Base-by-base conservation (phyloP, 2,113 vertebrate species). In the Mesembrinibis cayennensis region DNA sequence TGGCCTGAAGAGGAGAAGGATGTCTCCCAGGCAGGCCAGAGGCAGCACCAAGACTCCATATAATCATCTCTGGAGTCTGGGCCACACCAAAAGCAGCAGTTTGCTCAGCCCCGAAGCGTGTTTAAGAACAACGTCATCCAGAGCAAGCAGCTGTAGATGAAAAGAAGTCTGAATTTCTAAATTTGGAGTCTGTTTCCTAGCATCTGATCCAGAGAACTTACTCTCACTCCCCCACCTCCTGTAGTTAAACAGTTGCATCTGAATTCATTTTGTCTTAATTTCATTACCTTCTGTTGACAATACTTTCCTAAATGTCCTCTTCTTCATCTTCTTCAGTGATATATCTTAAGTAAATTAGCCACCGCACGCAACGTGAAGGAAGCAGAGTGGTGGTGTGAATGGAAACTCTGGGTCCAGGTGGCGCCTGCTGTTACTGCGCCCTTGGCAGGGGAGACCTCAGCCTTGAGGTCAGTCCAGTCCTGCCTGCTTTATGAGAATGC, bases 11-110 rank as follows among this genome's bases (percentile, higher is more conserved):
- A 44, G 63, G 73, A 26, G 34, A 7, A 22, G 16, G 34, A 1
- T n/a, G 3, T 16, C 66, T 56, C 87, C 21, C 18, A 22, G 38
- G 30, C 18, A 71, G 65, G 27, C 14, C 40, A 56, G 49, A 63
- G 7, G 21, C 32, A 56, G 47, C 27, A 8, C 3, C 18, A 49
- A 10, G 32, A 8, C 32, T 63, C 38, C 6, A 0, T 4, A 2
- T 10, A 58, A 17, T 38, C 2, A 3, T 15, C 6, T 52, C 59
- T 47, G 15, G 20, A 34, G 50, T 22, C 32, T 14, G 34, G 38
- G 29, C 45, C 30, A 1, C 26, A 12, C 66, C 42, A 38, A 47
- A 82, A 83, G 50, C 69, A 66, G 30, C 42, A 8, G 8, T 47
- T 61, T 45, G 18, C 26, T 62, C 67, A 40, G 7, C 32, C 29